Base-by-base conservation (phyloP, 1,140 invertebrate genomes). In the Choristoneura fumiferana region DNA sequence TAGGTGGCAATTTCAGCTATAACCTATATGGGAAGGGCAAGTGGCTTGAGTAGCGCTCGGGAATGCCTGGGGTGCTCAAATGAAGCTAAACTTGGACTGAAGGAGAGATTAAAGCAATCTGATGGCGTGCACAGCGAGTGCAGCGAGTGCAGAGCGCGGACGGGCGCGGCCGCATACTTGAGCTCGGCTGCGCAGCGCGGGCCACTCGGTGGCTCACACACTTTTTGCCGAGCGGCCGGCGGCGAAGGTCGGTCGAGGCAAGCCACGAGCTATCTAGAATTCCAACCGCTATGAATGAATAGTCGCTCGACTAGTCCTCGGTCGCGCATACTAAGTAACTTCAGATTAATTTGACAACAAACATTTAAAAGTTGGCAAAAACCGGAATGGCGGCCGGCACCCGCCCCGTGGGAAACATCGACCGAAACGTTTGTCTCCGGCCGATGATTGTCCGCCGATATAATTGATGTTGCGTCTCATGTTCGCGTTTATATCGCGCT, bases 341-440 rank as follows among this genome's bases (percentile, higher is more conserved):
- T 77, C 70, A 79, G 83, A 86, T 86, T 84, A 88, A 88, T 84
- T 86, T 88, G 83, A 86, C 84, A 86, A 88, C 83, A 86, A 88
- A 84, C 77, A 83, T 83, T 83, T 78, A 78, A 49, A 49, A 82
- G 78, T 81, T 81, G 67, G 77, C 82, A 76, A 83, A 82, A 86
- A 88, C 84, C 84, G 83, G 84, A 82, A 80, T 80, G 71, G 54
- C 59, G 36, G 65, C 66, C 62, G 69, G 71, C 77, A 79, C 78
- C 76, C 77, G 80, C 76, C 77, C 76, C 84, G 84, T 88, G 84
- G 84, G 84, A 88, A 87, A 69, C 69, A 60, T 59, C 56, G 57
- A n/a, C 57, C 67, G 59, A 71, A 76, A 73, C 75, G 76, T 79
- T 74, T 79, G 79, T 84, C 73, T 80, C 67, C 61, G 71, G 72